These are phyloP conservation scores for Anas platyrhynchos DNA, from an alignment of 2,113 vertebrate genomes.

Conservation along the genomic window DNA sequence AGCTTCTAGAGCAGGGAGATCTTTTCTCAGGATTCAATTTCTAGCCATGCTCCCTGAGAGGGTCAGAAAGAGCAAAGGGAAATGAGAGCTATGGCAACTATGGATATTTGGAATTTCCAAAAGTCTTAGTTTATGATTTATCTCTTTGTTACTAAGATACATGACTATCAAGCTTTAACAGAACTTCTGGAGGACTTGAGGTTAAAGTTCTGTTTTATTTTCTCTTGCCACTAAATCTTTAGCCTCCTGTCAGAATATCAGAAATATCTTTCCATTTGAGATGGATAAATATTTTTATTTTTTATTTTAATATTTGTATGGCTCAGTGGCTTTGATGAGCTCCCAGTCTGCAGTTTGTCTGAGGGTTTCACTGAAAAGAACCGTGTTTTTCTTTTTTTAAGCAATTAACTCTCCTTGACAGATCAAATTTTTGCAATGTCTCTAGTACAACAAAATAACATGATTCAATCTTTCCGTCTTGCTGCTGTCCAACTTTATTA, in stretches of 20 bases:
- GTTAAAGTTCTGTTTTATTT: neutral
- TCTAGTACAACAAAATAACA: neutral
- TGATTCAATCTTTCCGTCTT: neutral
- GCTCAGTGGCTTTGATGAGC: neutral
- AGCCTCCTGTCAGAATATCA: neutral
- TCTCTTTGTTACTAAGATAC: conserved; percentile 7
- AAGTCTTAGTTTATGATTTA: neutral
- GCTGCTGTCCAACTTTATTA: neutral
- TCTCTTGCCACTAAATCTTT: neutral
- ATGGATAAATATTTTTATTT: neutral
- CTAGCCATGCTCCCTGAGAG: neutral
- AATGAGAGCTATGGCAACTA: neutral
- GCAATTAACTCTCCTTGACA: neutral
- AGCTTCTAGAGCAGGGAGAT: neutral
- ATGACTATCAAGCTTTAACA: neutral
- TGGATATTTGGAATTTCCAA: neutral
- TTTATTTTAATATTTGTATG: neutral
- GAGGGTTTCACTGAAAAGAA: neutral
- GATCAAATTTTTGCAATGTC: neutral
- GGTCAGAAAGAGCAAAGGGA: neutral
- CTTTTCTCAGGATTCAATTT: neutral
- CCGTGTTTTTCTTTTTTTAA: neutral
- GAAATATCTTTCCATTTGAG: neutral
- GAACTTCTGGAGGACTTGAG: neutral
- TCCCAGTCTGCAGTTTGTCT: neutral